These are phyloP conservation scores for Cataglyphis albicans DNA, from an alignment of 2,888 invertebrate species.

Conservation along the genomic window DNA sequence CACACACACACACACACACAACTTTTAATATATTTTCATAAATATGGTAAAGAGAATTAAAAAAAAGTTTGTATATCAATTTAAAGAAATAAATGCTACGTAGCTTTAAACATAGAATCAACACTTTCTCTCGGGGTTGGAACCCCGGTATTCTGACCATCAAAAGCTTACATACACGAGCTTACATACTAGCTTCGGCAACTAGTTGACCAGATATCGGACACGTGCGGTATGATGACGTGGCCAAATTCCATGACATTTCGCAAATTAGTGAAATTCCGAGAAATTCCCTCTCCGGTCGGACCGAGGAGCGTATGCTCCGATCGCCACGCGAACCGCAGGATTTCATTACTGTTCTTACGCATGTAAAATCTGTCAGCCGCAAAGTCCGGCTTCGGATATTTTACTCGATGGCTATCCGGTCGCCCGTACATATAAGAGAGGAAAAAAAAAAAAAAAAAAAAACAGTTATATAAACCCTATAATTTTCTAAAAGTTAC, in stretches of 20 bases:
- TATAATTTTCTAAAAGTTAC: background rate
- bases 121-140: conserved; percentile 6
- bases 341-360: conserved; percentile 54
- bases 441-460: too few relatives aligned
- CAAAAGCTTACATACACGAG: conserved; percentile 26
- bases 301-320: conserved; percentile 26
- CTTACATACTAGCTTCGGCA: conserved; percentile 20
- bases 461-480: background rate
- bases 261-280: conserved; percentile 68
- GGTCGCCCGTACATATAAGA: background rate
- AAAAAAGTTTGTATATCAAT: background rate
- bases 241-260: conserved; percentile 62
- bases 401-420: background rate
- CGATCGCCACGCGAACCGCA: conserved; percentile 33
- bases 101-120: background rate
- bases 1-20: too few relatives aligned
- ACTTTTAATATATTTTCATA: background rate
- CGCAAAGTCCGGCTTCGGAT: conserved; percentile 17
- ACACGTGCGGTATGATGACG: conserved; percentile 52
- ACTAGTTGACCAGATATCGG: conserved; percentile 44
- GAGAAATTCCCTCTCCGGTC: conserved; percentile 57
- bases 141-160: background rate
- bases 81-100: background rate
- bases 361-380: conserved; percentile 35
- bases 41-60: background rate